Base-by-base conservation (phyloP, 2,888 invertebrate genomes). In the Spilarctia lutea region DNA sequence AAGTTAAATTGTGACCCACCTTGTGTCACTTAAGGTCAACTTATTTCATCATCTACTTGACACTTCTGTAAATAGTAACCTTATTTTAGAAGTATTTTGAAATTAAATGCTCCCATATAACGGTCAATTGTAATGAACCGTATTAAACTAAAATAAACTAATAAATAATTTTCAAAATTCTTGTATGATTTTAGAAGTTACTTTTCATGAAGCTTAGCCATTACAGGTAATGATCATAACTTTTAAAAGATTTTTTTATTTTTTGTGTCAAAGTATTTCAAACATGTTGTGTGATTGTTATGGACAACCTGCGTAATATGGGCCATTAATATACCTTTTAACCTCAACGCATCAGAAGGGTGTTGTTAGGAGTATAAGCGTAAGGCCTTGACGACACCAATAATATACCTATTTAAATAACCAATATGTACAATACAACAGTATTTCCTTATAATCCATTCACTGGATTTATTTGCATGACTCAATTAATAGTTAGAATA, bases 1-100 rank as follows among this genome's bases (percentile, higher is more conserved):
- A 75, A 48, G 72, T 71, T 27, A 67, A 68, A 71, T 48, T 63
- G 74, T 77, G 42, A 74, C 65, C 74, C 68, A n/a, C 56, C 35
- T 56, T 60, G 35, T 68, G 20, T 48, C 67, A 72, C 45, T 69
- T 52, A 42, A 77, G 74, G 70, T 72, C 63, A 70, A 70, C 56
- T 20, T 39, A 52, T 11, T 35, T 69, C 13, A n/a, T 24, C 18
- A 69, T 69, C 16, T 30, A 1, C 27, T 60, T 60, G 13, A 60
- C 60, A 27, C 63, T 27, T 63, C 8, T 63, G 13, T 8, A 63
- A 18, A 63, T 7, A 30, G 16, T 2, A 16, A 56, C 18, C 4
- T 27, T 27, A n/a, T 13, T 35, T 35, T 35, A 35, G 3, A 60
- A 30, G 45, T 24, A 24, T 48, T 48, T 24, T 52, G 24, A 24